Conservation (phyloP, 2,888 invertebrate genomes). For the Phania funesta region DNA sequence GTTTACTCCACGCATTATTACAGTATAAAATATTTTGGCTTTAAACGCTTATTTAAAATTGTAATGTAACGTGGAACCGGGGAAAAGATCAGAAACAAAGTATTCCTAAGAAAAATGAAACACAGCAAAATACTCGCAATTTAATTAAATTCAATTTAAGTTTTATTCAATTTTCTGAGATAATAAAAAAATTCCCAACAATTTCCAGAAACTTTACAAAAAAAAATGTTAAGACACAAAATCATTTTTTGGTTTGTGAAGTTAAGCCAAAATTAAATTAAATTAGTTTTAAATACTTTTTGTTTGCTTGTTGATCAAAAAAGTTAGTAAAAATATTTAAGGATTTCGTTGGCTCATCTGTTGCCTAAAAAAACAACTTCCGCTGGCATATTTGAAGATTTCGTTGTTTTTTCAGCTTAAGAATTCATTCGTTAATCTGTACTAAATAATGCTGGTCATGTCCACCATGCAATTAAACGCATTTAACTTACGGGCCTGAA, state of each 20-base stretch:
- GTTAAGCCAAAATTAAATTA: constrained; percentile 47
- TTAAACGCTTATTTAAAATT: constrained; percentile 28
- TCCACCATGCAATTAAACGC: constrained; percentile 57
- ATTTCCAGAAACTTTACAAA: constrained; percentile 7
- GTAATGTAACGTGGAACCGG: neutral
- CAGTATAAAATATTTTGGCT: constrained; percentile 24
- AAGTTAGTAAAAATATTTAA: neutral
- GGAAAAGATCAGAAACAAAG: constrained; percentile 30
- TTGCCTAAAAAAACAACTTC: neutral
- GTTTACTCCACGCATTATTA: constrained; percentile 19
- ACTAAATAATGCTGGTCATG: constrained; percentile 62
- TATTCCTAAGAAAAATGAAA: constrained; percentile 2
- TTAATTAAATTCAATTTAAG: constrained; percentile 51
- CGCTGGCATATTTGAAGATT: neutral
- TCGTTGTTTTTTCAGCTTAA: neutral
- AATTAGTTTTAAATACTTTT: constrained; percentile 51
- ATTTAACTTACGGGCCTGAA: constrained; percentile 35
- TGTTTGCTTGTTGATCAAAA: constrained; percentile 32
- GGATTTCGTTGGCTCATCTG: neutral
- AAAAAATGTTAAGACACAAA: constrained; percentile 36
- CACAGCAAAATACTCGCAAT: constrained; percentile 38
- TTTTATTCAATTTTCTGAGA: constrained; percentile 47
- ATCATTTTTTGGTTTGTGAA: neutral
- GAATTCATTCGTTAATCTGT: constrained; percentile 48
- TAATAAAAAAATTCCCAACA: constrained; percentile 8